These are phyloP conservation scores for Caenorhabditis tropicalis DNA, from an alignment of 1,140 invertebrate species.

Conservation along the genomic window DNA sequence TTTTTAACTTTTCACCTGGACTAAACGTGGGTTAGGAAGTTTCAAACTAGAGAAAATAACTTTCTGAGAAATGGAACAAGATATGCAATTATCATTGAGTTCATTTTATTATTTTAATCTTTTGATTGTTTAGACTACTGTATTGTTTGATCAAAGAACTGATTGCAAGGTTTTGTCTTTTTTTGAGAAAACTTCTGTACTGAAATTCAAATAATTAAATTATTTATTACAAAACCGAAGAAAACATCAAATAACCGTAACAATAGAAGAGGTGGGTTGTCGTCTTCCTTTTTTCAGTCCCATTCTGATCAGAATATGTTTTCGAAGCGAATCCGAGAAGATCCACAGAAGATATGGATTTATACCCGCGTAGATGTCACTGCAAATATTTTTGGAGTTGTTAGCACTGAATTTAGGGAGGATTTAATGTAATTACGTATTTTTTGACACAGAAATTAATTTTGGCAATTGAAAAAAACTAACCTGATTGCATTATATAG, in stretches of 20 bases:
- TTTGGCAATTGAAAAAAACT: background rate
- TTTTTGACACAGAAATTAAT: no score
- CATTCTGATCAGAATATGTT: background rate
- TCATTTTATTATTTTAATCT: no score
- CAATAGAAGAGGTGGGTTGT: background rate
- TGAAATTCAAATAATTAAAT: background rate
- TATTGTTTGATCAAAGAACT: no score
- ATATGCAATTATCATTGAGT: no score
- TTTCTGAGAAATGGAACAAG: no score
- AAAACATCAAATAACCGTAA: background rate
- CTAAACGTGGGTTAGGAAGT: no score
- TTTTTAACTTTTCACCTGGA: no score
- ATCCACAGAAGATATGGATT: constrained; percentile 41
- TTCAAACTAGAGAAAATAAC: no score
- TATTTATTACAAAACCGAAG: background rate
- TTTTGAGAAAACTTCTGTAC: background rate
- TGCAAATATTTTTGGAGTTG: constrained; percentile 6
- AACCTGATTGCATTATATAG: constrained; percentile 44
- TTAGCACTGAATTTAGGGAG: no score
- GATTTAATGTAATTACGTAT: no score
- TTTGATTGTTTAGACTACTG: no score
- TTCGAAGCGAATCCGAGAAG: constrained; percentile 22
- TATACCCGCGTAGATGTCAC: constrained; percentile 32
- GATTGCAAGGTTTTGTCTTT: no score
- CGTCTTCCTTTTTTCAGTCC: background rate